Conservation (phyloP, 2,888 invertebrate species). For the Diaperis boleti region DNA sequence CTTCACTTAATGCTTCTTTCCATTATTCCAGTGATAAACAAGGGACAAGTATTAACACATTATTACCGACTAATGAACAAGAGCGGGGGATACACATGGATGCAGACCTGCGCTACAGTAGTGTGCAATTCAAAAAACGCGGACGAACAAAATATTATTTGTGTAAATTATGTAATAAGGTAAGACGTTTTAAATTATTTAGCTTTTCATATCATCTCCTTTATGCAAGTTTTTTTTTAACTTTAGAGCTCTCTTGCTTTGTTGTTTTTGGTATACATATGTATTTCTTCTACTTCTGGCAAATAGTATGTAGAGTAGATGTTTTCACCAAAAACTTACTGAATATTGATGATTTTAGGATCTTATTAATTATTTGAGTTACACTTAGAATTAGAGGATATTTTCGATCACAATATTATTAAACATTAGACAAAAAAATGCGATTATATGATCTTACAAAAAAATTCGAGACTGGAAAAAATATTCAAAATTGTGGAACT, state of each 20-base stretch:
- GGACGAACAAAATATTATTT: constrained; percentile 97
- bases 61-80: constrained; percentile 98
- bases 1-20: constrained; percentile 53
- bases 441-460: too few species aligned
- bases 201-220: constrained; percentile 39
- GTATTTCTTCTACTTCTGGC: too few species aligned
- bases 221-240: background rate
- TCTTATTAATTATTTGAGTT: too few species aligned
- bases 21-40: constrained; percentile 85
- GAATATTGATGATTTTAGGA: too few species aligned
- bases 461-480: too few species aligned
- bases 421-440: too few species aligned
- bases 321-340: too few species aligned
- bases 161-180: constrained; percentile 98
- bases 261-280: background rate
- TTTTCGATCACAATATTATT: too few species aligned
- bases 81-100: constrained; percentile 95
- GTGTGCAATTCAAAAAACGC: constrained; percentile 96
- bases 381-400: too few species aligned
- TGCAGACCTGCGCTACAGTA: constrained; percentile 97
- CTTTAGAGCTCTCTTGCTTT: too few species aligned
- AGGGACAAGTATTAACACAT: constrained; percentile 96
- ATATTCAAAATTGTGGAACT: too few species aligned
- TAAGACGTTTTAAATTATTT: constrained; percentile 63
- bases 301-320: too few species aligned